Evolutionary conservation across 2,888 invertebrate species (phyloP).

Genomic region (Lasioglossum villosulum): DNA sequence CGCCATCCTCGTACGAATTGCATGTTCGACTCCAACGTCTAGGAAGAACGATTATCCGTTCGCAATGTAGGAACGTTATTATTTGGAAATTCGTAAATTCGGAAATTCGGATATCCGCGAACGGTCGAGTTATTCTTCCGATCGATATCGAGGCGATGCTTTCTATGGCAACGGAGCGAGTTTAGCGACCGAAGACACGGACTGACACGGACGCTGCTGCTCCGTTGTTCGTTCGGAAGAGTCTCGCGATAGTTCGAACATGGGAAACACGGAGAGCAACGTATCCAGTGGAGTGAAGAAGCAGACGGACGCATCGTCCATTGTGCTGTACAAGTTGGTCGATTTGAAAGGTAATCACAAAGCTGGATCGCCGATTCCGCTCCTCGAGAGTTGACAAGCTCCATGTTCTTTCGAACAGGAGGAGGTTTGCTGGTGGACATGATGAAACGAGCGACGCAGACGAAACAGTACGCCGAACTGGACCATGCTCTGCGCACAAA

Average conservation of each 20-base stretch:
- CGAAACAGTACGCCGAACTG: slow-evolving; percentile 95
- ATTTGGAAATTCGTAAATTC: background rate
- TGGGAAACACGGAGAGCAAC: slow-evolving; percentile 94
- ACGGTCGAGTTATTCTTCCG: slow-evolving; percentile 25
- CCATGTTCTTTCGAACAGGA: slow-evolving; percentile 85
- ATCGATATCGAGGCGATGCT: slow-evolving; percentile 57
- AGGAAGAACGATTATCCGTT: background rate
- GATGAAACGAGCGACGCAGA: slow-evolving; percentile 96
- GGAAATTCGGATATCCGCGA: background rate
- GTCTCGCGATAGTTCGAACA: slow-evolving; percentile 71
- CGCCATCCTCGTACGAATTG: background rate
- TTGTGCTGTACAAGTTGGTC: slow-evolving; percentile 94
- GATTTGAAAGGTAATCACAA: slow-evolving; percentile 92
- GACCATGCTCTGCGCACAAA: slow-evolving; percentile 97
- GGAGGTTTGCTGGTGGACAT: slow-evolving; percentile 96
- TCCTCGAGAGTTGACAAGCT: background rate
- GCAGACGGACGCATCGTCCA: slow-evolving; percentile 94
- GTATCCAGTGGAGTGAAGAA: slow-evolving; percentile 98
- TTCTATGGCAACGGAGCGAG: slow-evolving; percentile 60
- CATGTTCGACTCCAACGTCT: background rate
- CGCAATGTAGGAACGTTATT: background rate
- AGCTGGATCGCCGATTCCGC: background rate
- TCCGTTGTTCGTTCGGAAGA: background rate
- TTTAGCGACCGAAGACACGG: background rate
- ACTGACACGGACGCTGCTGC: background rate